Evolutionary conservation across 2,797 vertebrate genomes (phyloP).

Genomic region (Darevskia nairensis): DNA sequence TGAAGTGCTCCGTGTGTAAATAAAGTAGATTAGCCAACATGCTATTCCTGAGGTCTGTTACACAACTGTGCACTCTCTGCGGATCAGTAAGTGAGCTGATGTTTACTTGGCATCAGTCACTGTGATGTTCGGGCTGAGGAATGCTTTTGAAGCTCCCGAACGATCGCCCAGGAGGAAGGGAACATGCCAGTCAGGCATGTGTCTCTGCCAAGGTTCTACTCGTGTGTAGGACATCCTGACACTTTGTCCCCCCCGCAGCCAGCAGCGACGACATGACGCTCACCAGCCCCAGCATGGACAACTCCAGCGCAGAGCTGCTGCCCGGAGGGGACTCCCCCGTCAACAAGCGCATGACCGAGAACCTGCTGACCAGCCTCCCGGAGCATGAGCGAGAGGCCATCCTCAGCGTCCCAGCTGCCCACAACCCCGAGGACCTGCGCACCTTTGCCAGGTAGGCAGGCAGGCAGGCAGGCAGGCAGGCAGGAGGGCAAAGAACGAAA

Average conservation of each 20-base stretch:
- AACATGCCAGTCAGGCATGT: too few relatives aligned
- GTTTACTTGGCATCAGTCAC: too few relatives aligned
- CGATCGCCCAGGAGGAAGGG: too few relatives aligned
- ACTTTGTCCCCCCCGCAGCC: constrained; percentile 77
- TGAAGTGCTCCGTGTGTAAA: too few relatives aligned
- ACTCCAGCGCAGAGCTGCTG: constrained; percentile 94
- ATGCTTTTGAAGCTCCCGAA: too few relatives aligned
- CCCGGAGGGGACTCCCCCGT: constrained; percentile 94
- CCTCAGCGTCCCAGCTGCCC: constrained; percentile 92
- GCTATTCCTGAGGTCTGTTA: too few relatives aligned
- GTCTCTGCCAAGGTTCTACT: too few relatives aligned
- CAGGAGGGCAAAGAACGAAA: neutral
- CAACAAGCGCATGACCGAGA: constrained; percentile 96
- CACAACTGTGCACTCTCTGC: too few relatives aligned
- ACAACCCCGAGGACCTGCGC: constrained; percentile 95
- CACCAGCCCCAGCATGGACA: constrained; percentile 98
- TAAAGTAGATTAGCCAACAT: too few relatives aligned
- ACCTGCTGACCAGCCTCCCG: constrained; percentile 90
- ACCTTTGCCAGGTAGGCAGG: constrained; percentile 84
- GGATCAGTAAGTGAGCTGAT: too few relatives aligned
- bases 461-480: neutral
- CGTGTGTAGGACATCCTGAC: too few relatives aligned
- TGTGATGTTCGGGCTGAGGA: too few relatives aligned
- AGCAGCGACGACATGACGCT: constrained; percentile 99
- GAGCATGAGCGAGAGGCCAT: constrained; percentile 93